phyloP scores from a whole-genome alignment of 2,797 vertebrate genomes.

The Coregonus ussuriensis region DNA sequence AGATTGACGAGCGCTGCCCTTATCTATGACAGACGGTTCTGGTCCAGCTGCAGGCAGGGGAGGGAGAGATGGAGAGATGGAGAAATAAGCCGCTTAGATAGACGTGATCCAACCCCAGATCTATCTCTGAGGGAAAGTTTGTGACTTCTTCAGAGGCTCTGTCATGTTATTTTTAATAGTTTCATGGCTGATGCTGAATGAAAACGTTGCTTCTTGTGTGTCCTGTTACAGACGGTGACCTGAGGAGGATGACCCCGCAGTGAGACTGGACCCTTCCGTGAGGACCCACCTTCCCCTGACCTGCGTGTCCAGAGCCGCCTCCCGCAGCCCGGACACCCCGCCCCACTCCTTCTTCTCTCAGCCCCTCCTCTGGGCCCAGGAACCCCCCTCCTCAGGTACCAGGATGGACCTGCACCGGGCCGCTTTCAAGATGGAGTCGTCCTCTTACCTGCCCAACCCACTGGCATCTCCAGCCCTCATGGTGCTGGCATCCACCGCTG shows the following conservation, averaged over 20 bases:
- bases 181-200: constrained; percentile 26
- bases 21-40: constrained; percentile 82
- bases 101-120: constrained; percentile 48
- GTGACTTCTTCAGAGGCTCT: constrained; percentile 16
- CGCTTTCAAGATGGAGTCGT: constrained; percentile 99
- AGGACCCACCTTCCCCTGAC: constrained; percentile 21
- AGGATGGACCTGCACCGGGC: constrained; percentile 98
- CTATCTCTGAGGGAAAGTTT: constrained; percentile 41
- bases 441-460: constrained; percentile 97
- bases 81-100: constrained; percentile 56
- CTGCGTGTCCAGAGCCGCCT: constrained; percentile 39
- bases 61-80: constrained; percentile 67
- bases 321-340: constrained; percentile 43
- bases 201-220: constrained; percentile 8
- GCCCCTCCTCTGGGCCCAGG: constrained; percentile 56
- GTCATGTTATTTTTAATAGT: constrained; percentile 31
- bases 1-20: constrained; percentile 63
- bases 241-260: constrained; percentile 40
- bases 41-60: constrained; percentile 75
- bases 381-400: constrained; percentile 62
- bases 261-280: constrained; percentile 23
- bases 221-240: constrained; percentile 42
- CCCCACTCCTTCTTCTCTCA: constrained; percentile 46
- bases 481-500: constrained; percentile 96
- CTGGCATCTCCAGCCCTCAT: constrained; percentile 97